phyloP scores from a whole-genome alignment of 2,888 invertebrate genomes.

The Entomobrya multifasciata region DNA sequence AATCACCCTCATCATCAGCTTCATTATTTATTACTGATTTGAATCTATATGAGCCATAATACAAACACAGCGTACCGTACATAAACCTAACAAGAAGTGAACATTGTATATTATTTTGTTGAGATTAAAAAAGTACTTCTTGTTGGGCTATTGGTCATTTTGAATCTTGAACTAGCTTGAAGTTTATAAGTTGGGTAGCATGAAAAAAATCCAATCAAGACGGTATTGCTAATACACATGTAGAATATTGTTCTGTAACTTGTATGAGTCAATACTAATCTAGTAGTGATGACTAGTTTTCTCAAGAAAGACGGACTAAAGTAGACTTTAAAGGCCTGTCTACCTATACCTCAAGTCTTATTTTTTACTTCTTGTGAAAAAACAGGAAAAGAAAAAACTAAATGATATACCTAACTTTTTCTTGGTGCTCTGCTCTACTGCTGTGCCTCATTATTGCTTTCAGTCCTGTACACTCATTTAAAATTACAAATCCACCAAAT shows the following conservation, averaged over 20 bases:
- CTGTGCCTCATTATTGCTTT: slow-evolving; percentile 9
- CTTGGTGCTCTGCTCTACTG: not conserved
- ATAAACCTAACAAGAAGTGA: too few relatives aligned
- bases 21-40: slow-evolving; percentile 25
- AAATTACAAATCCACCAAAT: not conserved
- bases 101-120: too few relatives aligned
- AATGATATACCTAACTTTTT: too few relatives aligned
- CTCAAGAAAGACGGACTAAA: not conserved
- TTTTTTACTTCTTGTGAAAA: slow-evolving; percentile 30
- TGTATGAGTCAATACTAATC: slow-evolving; percentile 33
- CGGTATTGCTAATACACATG: not conserved
- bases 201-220: slow-evolving; percentile 42
- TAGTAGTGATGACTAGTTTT: not conserved
- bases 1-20: not conserved
- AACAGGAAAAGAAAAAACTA: not conserved
- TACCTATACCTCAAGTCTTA: too few relatives aligned
- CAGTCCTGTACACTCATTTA: not conserved
- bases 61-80: too few relatives aligned
- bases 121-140: not conserved
- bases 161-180: too few relatives aligned
- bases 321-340: too few relatives aligned
- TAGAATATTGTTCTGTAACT: not conserved
- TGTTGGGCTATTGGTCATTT: too few relatives aligned
- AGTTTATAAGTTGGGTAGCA: too few relatives aligned
- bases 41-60: not conserved